Evolutionary conservation across 2,797 vertebrate species (phyloP).

Genomic region (Dryobates pubescens): DNA sequence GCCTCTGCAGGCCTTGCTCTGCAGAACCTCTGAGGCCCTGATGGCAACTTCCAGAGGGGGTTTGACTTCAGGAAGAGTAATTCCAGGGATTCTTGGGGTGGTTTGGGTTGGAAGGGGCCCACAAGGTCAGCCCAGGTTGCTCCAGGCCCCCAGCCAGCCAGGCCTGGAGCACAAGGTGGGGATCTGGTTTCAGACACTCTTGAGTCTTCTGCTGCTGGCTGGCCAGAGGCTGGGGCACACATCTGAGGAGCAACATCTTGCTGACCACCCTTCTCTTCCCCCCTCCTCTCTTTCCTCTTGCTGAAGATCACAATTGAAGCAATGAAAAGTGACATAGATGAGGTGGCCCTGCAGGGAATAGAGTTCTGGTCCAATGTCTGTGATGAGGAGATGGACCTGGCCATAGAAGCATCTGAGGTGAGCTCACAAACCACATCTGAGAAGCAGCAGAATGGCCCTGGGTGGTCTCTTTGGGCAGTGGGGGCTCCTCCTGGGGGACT

Average conservation of each 20-base stretch:
- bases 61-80: too few species aligned
- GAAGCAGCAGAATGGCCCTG: too few species aligned
- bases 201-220: accelerated
- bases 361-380: slow-evolving; percentile 99
- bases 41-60: too few species aligned
- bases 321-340: slow-evolving; percentile 98
- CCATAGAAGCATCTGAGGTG: slow-evolving; percentile 97
- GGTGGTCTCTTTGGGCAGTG: accelerated
- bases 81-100: too few species aligned
- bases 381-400: slow-evolving; percentile 98
- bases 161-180: too few species aligned
- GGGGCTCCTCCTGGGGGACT: too few species aligned
- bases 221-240: accelerated
- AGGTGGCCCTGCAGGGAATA: slow-evolving; percentile 96
- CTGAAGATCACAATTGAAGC: slow-evolving; percentile 96
- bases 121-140: too few species aligned
- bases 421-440: not conserved
- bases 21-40: too few species aligned
- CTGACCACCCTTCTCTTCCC: not conserved
- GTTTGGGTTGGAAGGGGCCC: too few species aligned
- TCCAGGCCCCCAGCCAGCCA: too few species aligned
- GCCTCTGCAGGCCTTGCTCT: too few species aligned
- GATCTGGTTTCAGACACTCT: not conserved
- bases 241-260: not conserved
- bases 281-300: not conserved